These are phyloP conservation scores for Parelbella ahira DNA, from an alignment of 2,888 invertebrate genomes.

Conservation along the genomic window DNA sequence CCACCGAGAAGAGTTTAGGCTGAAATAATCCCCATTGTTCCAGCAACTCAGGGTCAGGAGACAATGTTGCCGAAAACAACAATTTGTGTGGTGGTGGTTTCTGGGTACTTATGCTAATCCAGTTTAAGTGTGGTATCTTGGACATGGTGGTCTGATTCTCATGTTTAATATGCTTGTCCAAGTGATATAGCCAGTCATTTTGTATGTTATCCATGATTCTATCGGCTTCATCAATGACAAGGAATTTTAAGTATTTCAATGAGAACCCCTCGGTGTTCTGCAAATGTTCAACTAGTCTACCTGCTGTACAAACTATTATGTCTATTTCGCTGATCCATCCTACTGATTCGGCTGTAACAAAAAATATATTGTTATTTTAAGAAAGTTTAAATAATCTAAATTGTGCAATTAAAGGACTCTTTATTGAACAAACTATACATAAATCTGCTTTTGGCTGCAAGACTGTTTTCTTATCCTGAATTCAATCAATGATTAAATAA, in stretches of 20 bases:
- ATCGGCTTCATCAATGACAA: conserved; percentile 98
- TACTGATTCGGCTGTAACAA: conserved; percentile 76
- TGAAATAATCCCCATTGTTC: conserved; percentile 93
- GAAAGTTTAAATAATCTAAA: neutral
- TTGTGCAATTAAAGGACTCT: neutral
- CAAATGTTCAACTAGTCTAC: conserved; percentile 95
- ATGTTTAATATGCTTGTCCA: conserved; percentile 85
- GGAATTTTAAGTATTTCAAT: conserved; percentile 85
- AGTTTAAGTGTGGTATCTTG: conserved; percentile 71
- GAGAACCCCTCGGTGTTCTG: conserved; percentile 90
- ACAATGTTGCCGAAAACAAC: conserved; percentile 97
- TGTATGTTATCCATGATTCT: conserved; percentile 94
- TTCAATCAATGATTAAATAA: too few species aligned
- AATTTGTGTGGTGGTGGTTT: conserved; percentile 90
- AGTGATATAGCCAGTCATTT: conserved; percentile 93
- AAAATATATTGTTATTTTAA: too few species aligned
- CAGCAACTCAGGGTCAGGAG: conserved; percentile 97
- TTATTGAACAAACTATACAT: too few species aligned
- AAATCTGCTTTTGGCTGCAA: too few species aligned
- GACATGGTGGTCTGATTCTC: conserved; percentile 74
- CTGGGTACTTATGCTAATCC: conserved; percentile 63
- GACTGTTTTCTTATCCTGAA: too few species aligned
- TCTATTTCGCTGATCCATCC: conserved; percentile 85
- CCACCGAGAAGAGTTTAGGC: conserved; percentile 93
- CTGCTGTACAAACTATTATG: conserved; percentile 95